Conservation (phyloP, 2,888 invertebrate genomes). For the Seladonia tumulorum region DNA sequence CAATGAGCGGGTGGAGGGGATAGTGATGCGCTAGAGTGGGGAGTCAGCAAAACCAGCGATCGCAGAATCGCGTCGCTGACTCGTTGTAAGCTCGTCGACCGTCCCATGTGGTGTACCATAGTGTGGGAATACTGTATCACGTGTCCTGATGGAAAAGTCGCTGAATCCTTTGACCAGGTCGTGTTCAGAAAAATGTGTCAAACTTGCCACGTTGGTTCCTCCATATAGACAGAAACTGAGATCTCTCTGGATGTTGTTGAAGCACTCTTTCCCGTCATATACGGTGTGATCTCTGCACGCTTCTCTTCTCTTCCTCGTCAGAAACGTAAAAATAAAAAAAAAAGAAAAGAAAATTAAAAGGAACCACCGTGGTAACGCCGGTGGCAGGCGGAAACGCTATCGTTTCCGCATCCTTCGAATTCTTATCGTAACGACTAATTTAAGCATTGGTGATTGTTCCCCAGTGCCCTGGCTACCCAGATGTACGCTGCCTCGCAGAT, state of each 20-base stretch:
- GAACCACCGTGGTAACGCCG: conserved; percentile 68
- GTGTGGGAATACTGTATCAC: conserved; percentile 14
- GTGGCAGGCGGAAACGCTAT: conserved; percentile 56
- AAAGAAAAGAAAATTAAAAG: conserved; percentile 17
- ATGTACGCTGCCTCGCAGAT: conserved; percentile 97
- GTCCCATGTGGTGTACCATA: background rate
- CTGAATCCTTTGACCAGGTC: conserved; percentile 29
- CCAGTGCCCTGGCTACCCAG: conserved; percentile 98
- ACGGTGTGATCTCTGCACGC: conserved; percentile 13
- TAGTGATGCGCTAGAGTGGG: background rate
- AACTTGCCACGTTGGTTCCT: conserved; percentile 68
- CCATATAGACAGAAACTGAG: background rate
- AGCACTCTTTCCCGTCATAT: background rate
- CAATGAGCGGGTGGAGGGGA: background rate
- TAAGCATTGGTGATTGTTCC: conserved; percentile 86
- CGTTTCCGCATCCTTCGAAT: conserved; percentile 69
- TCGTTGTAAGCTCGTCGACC: background rate
- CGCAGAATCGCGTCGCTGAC: background rate
- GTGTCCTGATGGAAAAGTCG: conserved; percentile 28
- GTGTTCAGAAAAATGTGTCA: conserved; percentile 41
- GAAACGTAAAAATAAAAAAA: background rate
- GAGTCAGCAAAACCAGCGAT: background rate
- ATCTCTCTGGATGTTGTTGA: background rate
- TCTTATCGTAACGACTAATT: conserved; percentile 82
- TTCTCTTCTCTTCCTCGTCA: conserved; percentile 1